Evolutionary conservation across 2,888 invertebrate genomes (phyloP).

Genomic region (Argyresthia goedartella): DNA sequence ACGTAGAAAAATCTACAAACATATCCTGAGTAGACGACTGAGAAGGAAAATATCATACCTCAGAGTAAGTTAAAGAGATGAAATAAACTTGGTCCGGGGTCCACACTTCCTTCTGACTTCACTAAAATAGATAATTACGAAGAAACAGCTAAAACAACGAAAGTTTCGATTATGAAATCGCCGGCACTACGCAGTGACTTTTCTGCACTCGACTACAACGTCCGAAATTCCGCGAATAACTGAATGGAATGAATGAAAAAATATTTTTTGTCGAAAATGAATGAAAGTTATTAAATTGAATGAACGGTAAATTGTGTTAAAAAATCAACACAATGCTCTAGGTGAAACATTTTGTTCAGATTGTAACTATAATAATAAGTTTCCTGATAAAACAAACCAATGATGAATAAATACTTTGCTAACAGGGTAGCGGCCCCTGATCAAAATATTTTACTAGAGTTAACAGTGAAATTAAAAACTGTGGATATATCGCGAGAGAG

Average conservation of each 20-base stretch:
- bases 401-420: too few relatives aligned
- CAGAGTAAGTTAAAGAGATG: constrained; percentile 41
- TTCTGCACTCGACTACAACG: constrained; percentile 42
- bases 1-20: too few relatives aligned
- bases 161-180: constrained; percentile 28
- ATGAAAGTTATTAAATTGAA: neutral
- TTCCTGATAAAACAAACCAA: too few relatives aligned
- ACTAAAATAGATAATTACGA: constrained; percentile 42
- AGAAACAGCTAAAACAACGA: constrained; percentile 26
- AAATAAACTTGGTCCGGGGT: constrained; percentile 33
- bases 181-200: constrained; percentile 52
- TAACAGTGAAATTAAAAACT: too few relatives aligned
- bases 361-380: too few relatives aligned
- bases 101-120: constrained; percentile 31
- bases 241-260: constrained; percentile 18
- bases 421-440: too few relatives aligned
- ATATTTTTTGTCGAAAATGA: constrained; percentile 6
- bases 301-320: too few relatives aligned
- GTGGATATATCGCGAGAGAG: too few relatives aligned
- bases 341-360: too few relatives aligned
- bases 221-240: constrained; percentile 52
- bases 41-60: constrained; percentile 29
- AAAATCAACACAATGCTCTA: too few relatives aligned
- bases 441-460: too few relatives aligned
- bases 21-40: too few relatives aligned